Evolutionary conservation across 2,888 invertebrate genomes (phyloP).

Genomic region (Petrophora chlorosata): DNA sequence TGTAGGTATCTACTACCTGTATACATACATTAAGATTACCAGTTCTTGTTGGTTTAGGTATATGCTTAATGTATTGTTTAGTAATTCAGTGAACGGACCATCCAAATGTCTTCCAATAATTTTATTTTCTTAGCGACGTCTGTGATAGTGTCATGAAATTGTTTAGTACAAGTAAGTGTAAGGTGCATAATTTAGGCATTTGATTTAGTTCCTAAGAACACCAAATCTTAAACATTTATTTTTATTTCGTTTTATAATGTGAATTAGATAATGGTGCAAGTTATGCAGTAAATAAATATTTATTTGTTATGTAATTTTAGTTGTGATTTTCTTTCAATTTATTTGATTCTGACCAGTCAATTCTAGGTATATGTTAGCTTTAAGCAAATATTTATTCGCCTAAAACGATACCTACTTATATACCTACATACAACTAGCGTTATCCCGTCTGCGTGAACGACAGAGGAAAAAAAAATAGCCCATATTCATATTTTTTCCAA

Average conservation of each 20-base stretch:
- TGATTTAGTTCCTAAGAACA: slow-evolving; percentile 30
- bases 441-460: no score
- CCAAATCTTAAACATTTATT: slow-evolving; percentile 21
- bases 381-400: no score
- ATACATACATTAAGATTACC: no score
- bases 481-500: no score
- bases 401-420: no score
- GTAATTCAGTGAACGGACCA: slow-evolving; percentile 7
- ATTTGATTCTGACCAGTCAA: neutral
- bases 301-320: neutral
- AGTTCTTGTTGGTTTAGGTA: no score
- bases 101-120: slow-evolving; percentile 33
- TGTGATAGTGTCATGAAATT: slow-evolving; percentile 38
- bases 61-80: neutral
- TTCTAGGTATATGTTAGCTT: no score
- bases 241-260: slow-evolving; percentile 11
- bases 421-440: no score
- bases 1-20: no score
- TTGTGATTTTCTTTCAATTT: neutral
- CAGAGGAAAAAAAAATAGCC: no score
- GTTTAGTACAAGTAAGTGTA: no score
- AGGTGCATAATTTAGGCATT: slow-evolving; percentile 5
- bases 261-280: no score
- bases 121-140: slow-evolving; percentile 25
- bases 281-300: slow-evolving; percentile 12